Conservation (phyloP, 2,797 vertebrate genomes). For the Craterocephalus amniculus region DNA sequence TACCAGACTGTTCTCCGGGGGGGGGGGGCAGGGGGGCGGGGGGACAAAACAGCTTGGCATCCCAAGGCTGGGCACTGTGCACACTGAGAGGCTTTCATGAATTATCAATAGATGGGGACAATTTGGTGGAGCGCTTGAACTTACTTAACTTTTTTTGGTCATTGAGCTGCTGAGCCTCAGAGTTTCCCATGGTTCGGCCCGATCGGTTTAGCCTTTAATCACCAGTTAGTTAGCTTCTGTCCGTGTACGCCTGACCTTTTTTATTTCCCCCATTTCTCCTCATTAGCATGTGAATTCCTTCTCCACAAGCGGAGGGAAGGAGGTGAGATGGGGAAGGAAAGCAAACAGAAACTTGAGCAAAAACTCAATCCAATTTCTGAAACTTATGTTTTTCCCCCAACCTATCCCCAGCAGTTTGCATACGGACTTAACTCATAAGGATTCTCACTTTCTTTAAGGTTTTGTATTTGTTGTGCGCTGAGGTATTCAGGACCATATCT, state of each 20-base stretch:
- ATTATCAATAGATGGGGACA: conserved; percentile 71
- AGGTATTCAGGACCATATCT: conserved; percentile 9
- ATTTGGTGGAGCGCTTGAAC: conserved; percentile 39
- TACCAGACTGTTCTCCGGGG: conserved; percentile 84
- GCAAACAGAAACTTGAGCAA: neutral
- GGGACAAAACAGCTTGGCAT: conserved; percentile 84
- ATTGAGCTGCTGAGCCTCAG: conserved; percentile 33
- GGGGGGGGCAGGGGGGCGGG: conserved; percentile 69
- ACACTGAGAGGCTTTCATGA: conserved; percentile 87
- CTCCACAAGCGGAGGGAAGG: conserved; percentile 42
- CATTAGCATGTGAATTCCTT: conserved; percentile 77
- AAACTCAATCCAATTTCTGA: conserved; percentile 26
- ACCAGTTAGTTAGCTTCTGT: conserved; percentile 55
- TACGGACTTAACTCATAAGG: neutral
- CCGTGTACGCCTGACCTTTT: conserved; percentile 65
- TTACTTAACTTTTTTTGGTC: conserved; percentile 46
- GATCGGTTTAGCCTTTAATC: conserved; percentile 55
- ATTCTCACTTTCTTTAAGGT: conserved; percentile 18
- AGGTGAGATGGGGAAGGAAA: conserved; percentile 25
- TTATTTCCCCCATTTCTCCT: conserved; percentile 51
- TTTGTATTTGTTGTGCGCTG: conserved; percentile 25
- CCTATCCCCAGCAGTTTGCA: conserved; percentile 30
- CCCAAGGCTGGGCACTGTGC: conserved; percentile 58
- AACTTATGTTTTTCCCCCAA: conserved; percentile 16
- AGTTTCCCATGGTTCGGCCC: conserved; percentile 61